These are phyloP conservation scores for Quiscalus mexicanus DNA, from an alignment of 2,113 vertebrate genomes.

Conservation along the genomic window DNA sequence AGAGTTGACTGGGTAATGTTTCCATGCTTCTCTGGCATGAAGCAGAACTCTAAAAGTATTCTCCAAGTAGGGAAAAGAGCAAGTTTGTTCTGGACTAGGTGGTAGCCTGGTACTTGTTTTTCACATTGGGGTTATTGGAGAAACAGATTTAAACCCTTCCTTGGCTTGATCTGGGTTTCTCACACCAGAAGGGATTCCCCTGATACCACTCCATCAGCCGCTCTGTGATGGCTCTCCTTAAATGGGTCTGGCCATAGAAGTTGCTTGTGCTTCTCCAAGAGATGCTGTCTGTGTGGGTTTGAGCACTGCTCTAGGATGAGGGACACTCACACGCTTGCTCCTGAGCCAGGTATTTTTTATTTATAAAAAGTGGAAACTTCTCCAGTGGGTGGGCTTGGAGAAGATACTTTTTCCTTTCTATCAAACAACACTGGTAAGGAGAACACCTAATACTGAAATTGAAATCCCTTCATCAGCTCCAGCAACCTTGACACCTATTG, in stretches of 20 bases:
- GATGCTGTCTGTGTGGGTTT: neutral
- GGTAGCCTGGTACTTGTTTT: neutral
- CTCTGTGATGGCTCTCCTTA: neutral
- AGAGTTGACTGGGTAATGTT: neutral
- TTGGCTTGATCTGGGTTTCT: neutral
- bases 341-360: neutral
- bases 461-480: neutral
- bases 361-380: neutral
- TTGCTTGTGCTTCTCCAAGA: neutral
- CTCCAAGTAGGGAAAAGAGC: neutral
- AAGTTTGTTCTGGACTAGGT: neutral
- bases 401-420: neutral
- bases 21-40: neutral
- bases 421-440: fast-evolving
- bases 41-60: neutral
- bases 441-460: neutral
- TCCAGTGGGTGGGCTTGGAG: neutral
- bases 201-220: neutral
- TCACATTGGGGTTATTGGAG: neutral
- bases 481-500: neutral
- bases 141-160: neutral
- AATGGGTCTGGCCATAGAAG: neutral
- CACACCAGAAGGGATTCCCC: neutral
- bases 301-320: neutral
- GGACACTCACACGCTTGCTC: neutral